These are phyloP conservation scores for Alectoris magna DNA, from an alignment of 2,797 vertebrate species.

Conservation along the genomic window DNA sequence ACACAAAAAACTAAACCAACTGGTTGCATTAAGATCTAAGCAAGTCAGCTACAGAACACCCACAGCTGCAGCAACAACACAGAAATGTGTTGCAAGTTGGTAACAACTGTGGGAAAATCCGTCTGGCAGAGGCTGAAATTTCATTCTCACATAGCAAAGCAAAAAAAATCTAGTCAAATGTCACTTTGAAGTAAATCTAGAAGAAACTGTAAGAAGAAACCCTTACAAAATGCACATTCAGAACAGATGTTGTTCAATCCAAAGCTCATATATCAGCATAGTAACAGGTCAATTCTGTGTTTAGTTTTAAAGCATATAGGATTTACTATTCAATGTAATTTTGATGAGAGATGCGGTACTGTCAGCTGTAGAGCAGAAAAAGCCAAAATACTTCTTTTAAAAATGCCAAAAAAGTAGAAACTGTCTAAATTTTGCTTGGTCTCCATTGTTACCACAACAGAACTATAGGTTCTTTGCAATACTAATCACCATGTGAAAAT, in stretches of 20 bases:
- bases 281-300: not conserved
- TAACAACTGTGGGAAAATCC: conserved; percentile 37
- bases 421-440: not conserved
- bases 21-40: not conserved
- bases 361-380: not conserved
- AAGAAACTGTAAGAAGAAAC: not conserved
- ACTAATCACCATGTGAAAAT: not conserved
- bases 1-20: accelerated
- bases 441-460: not conserved
- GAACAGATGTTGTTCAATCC: not conserved
- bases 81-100: not conserved
- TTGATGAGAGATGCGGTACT: not conserved
- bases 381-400: not conserved
- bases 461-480: not conserved
- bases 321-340: not conserved
- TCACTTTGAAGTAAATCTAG: not conserved
- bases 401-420: not conserved
- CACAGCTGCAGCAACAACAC: conserved; percentile 27
- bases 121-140: not conserved
- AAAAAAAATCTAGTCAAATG: not conserved
- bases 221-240: not conserved
- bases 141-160: not conserved
- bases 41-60: not conserved
- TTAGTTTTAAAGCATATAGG: not conserved
- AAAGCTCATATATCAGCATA: not conserved